These are phyloP conservation scores for Gibbula magus DNA, from an alignment of 2,888 invertebrate species.

Conservation along the genomic window DNA sequence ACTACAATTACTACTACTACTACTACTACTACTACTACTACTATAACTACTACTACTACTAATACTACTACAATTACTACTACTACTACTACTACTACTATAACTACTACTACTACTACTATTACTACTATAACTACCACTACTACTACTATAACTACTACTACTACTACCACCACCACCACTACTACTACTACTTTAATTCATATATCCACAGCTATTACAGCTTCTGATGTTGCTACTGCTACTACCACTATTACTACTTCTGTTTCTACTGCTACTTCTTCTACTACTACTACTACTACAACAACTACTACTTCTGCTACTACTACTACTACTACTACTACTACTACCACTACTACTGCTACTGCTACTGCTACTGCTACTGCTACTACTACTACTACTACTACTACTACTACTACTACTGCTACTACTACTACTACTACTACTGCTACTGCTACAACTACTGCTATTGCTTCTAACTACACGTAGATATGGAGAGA, in stretches of 20 bases:
- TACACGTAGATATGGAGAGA: too few species aligned
- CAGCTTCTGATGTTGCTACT: constrained; percentile 22
- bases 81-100: not conserved
- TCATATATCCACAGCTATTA: constrained; percentile 5
- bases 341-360: too few species aligned
- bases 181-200: constrained; percentile 19
- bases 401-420: too few species aligned
- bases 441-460: too few species aligned
- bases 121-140: not conserved
- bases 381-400: too few species aligned
- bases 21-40: constrained; percentile 13
- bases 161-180: constrained; percentile 27
- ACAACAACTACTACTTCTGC: too few species aligned
- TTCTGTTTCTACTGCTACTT: too few species aligned
- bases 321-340: too few species aligned
- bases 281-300: too few species aligned
- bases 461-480: too few species aligned
- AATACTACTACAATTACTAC: not conserved
- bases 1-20: constrained; percentile 7
- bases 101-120: not conserved
- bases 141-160: constrained; percentile 26
- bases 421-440: too few species aligned
- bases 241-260: constrained; percentile 8
- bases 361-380: too few species aligned
- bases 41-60: not conserved